phyloP scores from a whole-genome alignment of 2,113 vertebrate genomes.

The Rana temporaria region DNA sequence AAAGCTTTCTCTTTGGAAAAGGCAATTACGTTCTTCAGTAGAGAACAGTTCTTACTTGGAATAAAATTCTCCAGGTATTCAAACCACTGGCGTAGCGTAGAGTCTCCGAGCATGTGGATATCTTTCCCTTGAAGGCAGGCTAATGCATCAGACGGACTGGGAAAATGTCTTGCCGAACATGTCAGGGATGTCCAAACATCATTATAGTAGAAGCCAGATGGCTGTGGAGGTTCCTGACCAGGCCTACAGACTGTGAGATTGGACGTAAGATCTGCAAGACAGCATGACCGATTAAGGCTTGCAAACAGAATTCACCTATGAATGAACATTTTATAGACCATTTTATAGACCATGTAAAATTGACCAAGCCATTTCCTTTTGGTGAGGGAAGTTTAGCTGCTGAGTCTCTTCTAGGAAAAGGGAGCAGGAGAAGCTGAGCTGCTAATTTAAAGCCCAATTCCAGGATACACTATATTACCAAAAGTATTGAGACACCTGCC shows the following conservation, averaged over 20 bases:
- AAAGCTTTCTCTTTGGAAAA: neutral
- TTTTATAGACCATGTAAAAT: no score
- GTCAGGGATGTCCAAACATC: constrained; percentile 40
- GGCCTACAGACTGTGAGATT: neutral
- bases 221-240: constrained; percentile 25
- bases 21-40: constrained; percentile 11
- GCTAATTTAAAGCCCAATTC: no score
- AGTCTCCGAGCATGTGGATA: constrained; percentile 50
- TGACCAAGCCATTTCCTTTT: no score
- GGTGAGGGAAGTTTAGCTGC: no score
- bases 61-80: constrained; percentile 33
- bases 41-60: constrained; percentile 20
- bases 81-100: constrained; percentile 52
- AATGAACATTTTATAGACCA: no score
- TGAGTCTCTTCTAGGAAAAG: no score
- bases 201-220: constrained; percentile 60
- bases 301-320: no score
- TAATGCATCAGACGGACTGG: constrained; percentile 20
- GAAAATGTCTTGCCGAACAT: constrained; percentile 55
- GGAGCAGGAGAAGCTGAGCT: no score
- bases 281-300: no score
- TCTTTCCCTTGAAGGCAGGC: constrained; percentile 33
- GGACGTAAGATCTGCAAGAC: constrained; percentile 10
- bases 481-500: no score
- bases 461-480: no score